Conservation (phyloP, 2,797 vertebrate genomes). For the Anabas testudineus region DNA sequence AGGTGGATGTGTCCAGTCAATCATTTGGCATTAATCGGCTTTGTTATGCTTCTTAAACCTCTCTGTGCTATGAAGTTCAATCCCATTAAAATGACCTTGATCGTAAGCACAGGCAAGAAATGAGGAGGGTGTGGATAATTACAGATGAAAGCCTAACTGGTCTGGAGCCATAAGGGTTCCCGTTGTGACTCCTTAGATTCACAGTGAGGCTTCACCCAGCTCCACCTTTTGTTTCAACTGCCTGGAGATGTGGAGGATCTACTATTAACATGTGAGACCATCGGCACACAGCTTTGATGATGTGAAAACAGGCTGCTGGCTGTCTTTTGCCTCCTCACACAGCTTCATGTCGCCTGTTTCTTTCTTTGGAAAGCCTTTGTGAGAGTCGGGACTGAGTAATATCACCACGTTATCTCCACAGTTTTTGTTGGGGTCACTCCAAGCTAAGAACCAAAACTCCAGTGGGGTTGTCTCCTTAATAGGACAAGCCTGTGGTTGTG, state of each 20-base stretch:
- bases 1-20: constrained; percentile 64
- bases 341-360: not conserved
- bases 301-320: not conserved
- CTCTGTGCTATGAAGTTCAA: constrained; percentile 73
- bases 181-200: constrained; percentile 61
- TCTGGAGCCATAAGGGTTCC: constrained; percentile 55
- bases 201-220: constrained; percentile 39
- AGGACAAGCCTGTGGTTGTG: not conserved
- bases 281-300: constrained; percentile 7
- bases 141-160: constrained; percentile 65
- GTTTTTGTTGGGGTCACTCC: not conserved
- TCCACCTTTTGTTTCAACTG: constrained; percentile 29
- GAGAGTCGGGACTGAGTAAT: not conserved
- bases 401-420: not conserved
- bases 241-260: constrained; percentile 6
- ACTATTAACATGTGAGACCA: constrained; percentile 16
- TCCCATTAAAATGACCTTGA: constrained; percentile 87
- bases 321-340: not conserved
- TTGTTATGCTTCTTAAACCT: constrained; percentile 84
- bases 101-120: constrained; percentile 61
- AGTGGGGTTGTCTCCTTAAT: not conserved
- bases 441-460: not conserved
- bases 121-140: constrained; percentile 73
- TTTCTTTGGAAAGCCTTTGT: constrained; percentile 5
- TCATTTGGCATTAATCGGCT: constrained; percentile 82